Base-by-base conservation (phyloP, 2,113 vertebrate genomes). In the Gallinago jamesoni region DNA sequence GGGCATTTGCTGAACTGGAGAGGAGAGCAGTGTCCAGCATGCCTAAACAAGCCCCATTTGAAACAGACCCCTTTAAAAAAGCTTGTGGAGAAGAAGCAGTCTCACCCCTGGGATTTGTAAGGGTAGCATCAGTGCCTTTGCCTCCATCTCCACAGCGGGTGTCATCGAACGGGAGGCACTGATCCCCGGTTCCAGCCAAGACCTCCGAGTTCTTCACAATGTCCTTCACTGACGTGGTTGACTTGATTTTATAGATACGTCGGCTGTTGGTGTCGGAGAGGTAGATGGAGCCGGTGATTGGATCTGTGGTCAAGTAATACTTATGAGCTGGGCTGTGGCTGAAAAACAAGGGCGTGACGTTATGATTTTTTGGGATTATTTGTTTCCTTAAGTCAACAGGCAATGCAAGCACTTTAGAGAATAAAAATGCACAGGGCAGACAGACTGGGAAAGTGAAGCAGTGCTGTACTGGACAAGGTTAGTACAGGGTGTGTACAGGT, bases 281-380 rank as follows among this genome's bases (percentile, higher is more conserved):
- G 97, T 99, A 99, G 93, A 99, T 98, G 11, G 98, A 98, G 55
- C 99, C 98, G 0, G 98, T 98, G 96, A 99, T 98, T 1, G 99
- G 99, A 97, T 99, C 99, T 68, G 98, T 98, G 69, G 99, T 98
- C 98, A 99, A 97, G 98, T 99, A 99, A 98, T 99, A 99, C 88
- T 99, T 99, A 85, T 99, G 99, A 24, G 99, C 98, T 2, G 99
- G 99, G 90, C 99, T 99, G 98, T 99, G 99, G 97, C 99, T 99
- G 97, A 59, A 97, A 98, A 93, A 96, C 76, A 98, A 97, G 91
- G 84, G 79, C 31, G 95, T 1, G 67, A 39, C 2, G 56, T 57
- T 22, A 85, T 69, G 64, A 88, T 62, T 76, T 83, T 82, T 84
- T 53, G 5, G n/a, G 60, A 73, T 52, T 0, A 28, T 55, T 89